A percentile compares a stretch with the other conserved stretches of the same genome.
Conservation (phyloP, 2,113 vertebrate species). For the Argyrosomus japonicus region DNA sequence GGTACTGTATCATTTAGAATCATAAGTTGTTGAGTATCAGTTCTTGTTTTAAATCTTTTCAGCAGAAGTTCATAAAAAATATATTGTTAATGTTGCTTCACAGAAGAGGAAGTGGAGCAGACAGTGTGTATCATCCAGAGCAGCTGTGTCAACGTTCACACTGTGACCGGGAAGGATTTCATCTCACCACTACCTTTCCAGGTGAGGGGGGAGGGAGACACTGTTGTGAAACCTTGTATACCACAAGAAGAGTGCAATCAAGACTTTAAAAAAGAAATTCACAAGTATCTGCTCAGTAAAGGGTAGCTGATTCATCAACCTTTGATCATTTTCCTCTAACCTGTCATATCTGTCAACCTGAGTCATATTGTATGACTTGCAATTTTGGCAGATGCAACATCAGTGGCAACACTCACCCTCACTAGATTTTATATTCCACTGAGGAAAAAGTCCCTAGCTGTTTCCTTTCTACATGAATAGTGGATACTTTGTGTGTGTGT, state of each 20-base stretch:
- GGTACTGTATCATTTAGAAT: slow-evolving; percentile 78
- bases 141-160: slow-evolving; percentile 95
- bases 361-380: not conserved
- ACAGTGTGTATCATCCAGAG: slow-evolving; percentile 95
- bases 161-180: slow-evolving; percentile 94
- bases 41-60: not conserved
- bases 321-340: not conserved
- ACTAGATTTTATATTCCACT: not conserved
- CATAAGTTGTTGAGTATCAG: not conserved
- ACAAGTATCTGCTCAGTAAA: not conserved
- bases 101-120: slow-evolving; percentile 82
- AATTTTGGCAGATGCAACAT: not conserved
- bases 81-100: slow-evolving; percentile 37
- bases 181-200: slow-evolving; percentile 96
- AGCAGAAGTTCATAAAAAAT: not conserved
- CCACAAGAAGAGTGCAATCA: not conserved
- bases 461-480: not conserved
- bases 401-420: not conserved
- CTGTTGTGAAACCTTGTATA: not conserved
- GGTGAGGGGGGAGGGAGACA: slow-evolving; percentile 77
- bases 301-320: not conserved
- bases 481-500: not conserved
- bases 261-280: not conserved
- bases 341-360: no score
- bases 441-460: not conserved